Percentiles rank a stretch among this genome's conserved stretches.
Evolutionary conservation across 2,888 invertebrate genomes (phyloP).

Genomic region (Adelphocoris suturalis): DNA sequence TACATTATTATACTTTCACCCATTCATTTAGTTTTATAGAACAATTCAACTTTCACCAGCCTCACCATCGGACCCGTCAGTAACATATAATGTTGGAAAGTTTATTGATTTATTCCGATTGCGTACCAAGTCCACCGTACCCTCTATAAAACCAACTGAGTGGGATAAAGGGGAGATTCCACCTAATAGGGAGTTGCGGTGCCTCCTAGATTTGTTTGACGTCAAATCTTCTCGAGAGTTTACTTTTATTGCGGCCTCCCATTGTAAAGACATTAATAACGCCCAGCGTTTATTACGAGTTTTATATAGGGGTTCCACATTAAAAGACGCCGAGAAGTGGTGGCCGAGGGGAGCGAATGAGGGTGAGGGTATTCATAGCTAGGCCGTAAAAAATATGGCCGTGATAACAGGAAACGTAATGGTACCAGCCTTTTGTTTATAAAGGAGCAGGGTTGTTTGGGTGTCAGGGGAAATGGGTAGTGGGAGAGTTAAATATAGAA

Average conservation of each 20-base stretch:
- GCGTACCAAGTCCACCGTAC: too few relatives aligned
- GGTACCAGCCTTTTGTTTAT: slow-evolving; percentile 37
- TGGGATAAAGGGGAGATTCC: not conserved
- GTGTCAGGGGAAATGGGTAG: not conserved
- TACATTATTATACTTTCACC: too few relatives aligned
- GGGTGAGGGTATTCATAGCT: slow-evolving; percentile 35
- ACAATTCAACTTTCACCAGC: too few relatives aligned
- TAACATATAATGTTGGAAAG: too few relatives aligned
- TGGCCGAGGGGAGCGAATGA: not conserved
- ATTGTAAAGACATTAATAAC: slow-evolving; percentile 39
- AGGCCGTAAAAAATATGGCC: slow-evolving; percentile 49
- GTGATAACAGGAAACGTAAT: slow-evolving; percentile 58
- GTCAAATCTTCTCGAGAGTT: not conserved
- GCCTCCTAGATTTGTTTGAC: slow-evolving; percentile 7
- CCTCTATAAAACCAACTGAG: not conserved
- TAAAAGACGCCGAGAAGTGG: not conserved
- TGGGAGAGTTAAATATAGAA: too few relatives aligned
- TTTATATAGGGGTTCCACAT: not conserved
- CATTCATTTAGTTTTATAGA: too few relatives aligned
- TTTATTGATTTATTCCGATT: too few relatives aligned
- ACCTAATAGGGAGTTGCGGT: not conserved
- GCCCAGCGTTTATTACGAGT: slow-evolving; percentile 8
- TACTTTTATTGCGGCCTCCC: slow-evolving; percentile 7
- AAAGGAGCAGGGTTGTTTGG: not conserved
- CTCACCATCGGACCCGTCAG: too few relatives aligned